A percentile compares a stretch with the other conserved stretches of the same genome.
These are phyloP conservation scores for Mystacides longicornis DNA, from an alignment of 2,888 invertebrate species.

Conservation along the genomic window DNA sequence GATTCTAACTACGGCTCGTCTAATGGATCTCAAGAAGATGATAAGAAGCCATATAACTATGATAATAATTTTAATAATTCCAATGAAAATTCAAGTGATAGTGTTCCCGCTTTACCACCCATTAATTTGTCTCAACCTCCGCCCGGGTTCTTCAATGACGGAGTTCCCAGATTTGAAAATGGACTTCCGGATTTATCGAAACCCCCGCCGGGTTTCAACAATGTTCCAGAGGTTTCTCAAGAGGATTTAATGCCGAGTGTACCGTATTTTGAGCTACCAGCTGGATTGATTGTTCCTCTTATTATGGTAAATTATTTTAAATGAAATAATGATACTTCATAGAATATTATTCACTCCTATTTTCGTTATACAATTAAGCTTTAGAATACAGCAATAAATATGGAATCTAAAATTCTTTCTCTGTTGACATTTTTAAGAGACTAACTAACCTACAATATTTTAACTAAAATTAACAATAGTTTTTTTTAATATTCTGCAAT, in stretches of 20 bases:
- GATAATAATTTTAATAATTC: constrained; percentile 31
- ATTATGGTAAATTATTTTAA: constrained; percentile 60
- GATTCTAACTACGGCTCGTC: constrained; percentile 23
- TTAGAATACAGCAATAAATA: no score
- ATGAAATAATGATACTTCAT: no score
- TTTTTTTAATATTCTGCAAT: no score
- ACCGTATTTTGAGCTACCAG: constrained; percentile 95
- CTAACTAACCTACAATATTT: no score
- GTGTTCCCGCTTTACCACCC: constrained; percentile 26
- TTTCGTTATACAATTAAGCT: no score
- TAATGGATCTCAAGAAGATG: constrained; percentile 39
- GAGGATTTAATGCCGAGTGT: constrained; percentile 82
- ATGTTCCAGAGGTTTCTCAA: constrained; percentile 41
- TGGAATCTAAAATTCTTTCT: no score
- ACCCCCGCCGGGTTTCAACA: constrained; percentile 75
- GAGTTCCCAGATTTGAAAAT: constrained; percentile 41
- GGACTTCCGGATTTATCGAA: constrained; percentile 77
- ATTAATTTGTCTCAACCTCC: constrained; percentile 46
- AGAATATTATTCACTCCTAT: no score
- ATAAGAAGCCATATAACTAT: constrained; percentile 41
- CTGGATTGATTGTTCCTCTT: constrained; percentile 95
- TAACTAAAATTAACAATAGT: no score
- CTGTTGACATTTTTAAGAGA: no score
- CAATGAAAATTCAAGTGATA: constrained; percentile 31
- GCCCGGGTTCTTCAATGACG: constrained; percentile 37